phyloP scores from a whole-genome alignment of 2,113 vertebrate species.

The Actenoides hombroni region DNA sequence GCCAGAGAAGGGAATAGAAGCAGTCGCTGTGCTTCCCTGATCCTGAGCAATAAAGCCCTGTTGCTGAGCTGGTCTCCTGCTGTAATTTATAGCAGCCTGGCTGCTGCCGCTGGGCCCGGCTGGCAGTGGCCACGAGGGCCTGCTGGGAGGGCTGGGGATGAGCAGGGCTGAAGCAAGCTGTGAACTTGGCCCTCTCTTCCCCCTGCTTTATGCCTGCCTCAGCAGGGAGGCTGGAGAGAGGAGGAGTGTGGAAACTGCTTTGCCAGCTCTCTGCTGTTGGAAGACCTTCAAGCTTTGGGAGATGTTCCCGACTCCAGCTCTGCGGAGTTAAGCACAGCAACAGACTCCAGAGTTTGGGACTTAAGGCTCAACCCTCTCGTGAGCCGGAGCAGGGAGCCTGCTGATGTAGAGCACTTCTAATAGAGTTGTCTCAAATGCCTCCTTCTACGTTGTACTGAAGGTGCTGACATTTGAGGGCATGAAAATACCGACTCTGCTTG shows the following conservation, averaged over 20 bases:
- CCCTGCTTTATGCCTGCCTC: not conserved
- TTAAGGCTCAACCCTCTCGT: not conserved
- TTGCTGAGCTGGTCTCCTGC: not conserved
- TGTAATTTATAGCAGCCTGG: constrained; percentile 22
- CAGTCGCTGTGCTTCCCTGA: not conserved
- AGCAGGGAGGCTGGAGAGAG: constrained; percentile 1
- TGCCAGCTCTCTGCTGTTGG: constrained; percentile 23
- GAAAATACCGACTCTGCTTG: not conserved
- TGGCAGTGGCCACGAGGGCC: constrained; percentile 1
- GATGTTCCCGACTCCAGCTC: not conserved
- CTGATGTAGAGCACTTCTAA: not conserved
- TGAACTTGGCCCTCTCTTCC: constrained; percentile 21
- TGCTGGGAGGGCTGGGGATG: constrained; percentile 49
- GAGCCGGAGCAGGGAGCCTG: not conserved
- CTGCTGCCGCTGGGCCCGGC: not conserved
- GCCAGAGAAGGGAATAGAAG: not conserved
- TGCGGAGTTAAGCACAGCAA: not conserved
- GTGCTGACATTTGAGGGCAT: not conserved
- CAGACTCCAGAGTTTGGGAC: not conserved
- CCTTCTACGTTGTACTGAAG: fast-evolving
- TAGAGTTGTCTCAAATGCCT: not conserved
- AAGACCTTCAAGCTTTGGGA: constrained; percentile 22
- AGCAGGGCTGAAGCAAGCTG: constrained; percentile 47
- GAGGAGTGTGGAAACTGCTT: not conserved
- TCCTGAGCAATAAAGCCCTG: not conserved